A percentile compares a stretch with the other conserved stretches of the same genome.
Conservation (phyloP, 1,140 invertebrate species). For the Pseudomyrmex cubaensis region DNA sequence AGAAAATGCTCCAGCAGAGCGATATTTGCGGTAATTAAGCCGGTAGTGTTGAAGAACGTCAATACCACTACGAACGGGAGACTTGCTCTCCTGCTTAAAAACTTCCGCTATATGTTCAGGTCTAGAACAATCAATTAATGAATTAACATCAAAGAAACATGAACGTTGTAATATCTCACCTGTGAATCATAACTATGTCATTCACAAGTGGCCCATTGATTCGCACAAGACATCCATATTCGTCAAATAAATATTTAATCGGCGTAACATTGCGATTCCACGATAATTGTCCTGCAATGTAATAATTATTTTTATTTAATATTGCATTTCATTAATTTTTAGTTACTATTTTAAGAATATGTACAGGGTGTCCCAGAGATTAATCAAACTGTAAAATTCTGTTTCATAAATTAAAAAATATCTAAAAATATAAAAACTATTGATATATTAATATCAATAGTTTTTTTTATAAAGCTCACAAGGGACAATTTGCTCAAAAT, state of each 20-base stretch:
- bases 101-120: conserved; percentile 88
- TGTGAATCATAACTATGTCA: conserved; percentile 86
- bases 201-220: conserved; percentile 87
- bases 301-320: background rate
- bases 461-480: background rate
- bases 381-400: too few species aligned
- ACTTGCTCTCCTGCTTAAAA: conserved; percentile 86
- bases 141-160: background rate
- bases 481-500: conserved; percentile 33
- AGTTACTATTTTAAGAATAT: background rate
- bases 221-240: conserved; percentile 88
- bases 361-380: too few species aligned
- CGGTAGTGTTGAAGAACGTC: conserved; percentile 88
- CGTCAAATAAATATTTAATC: conserved; percentile 86
- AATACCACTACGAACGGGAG: conserved; percentile 86
- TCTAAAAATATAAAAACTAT: too few species aligned
- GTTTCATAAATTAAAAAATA: too few species aligned
- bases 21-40: conserved; percentile 85
- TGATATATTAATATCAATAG: too few species aligned
- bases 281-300: conserved; percentile 79
- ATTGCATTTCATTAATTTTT: background rate
- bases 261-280: conserved; percentile 82
- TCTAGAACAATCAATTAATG: conserved; percentile 68
- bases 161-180: conserved; percentile 60
- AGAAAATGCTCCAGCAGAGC: conserved; percentile 86